Percentiles rank a stretch among this genome's conserved stretches.
Conservation (phyloP, 2,888 invertebrate species). For the Liodrosophila aerea region DNA sequence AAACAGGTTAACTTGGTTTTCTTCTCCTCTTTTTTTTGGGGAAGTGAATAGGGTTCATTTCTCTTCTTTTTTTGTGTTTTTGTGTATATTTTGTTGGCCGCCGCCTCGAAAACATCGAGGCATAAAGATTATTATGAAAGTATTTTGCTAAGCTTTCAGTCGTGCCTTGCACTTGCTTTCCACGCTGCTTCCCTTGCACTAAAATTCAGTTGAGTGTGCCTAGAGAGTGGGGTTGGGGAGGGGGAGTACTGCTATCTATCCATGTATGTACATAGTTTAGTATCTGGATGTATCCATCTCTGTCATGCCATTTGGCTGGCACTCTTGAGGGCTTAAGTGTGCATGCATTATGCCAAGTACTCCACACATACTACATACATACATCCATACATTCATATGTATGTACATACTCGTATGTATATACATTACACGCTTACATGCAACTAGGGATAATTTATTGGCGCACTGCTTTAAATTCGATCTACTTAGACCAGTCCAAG, state of each 20-base stretch:
- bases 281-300: slow-evolving; percentile 53
- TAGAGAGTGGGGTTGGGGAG: neutral
- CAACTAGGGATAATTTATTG: slow-evolving; percentile 30
- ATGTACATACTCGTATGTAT: neutral
- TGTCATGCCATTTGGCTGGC: slow-evolving; percentile 58
- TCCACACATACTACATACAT: slow-evolving; percentile 6
- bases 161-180: slow-evolving; percentile 29
- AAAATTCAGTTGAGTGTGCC: neutral
- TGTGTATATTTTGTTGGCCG: slow-evolving; percentile 23
- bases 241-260: neutral
- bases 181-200: slow-evolving; percentile 6
- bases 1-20: too few relatives aligned
- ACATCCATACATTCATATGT: slow-evolving; percentile 2
- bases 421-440: slow-evolving; percentile 21
- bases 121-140: slow-evolving; percentile 74
- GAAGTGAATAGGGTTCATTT: slow-evolving; percentile 13
- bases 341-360: slow-evolving; percentile 58
- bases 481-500: slow-evolving; percentile 6
- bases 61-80: slow-evolving; percentile 20
- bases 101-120: slow-evolving; percentile 47
- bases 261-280: slow-evolving; percentile 25
- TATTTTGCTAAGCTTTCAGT: slow-evolving; percentile 61
- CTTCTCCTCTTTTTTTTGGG: slow-evolving; percentile 9
- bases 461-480: slow-evolving; percentile 23
- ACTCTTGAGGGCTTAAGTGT: slow-evolving; percentile 59